Percentiles rank a stretch among this genome's conserved stretches.
phyloP scores from a whole-genome alignment of 1,140 invertebrate genomes.

The Ruditapes philippinarum region DNA sequence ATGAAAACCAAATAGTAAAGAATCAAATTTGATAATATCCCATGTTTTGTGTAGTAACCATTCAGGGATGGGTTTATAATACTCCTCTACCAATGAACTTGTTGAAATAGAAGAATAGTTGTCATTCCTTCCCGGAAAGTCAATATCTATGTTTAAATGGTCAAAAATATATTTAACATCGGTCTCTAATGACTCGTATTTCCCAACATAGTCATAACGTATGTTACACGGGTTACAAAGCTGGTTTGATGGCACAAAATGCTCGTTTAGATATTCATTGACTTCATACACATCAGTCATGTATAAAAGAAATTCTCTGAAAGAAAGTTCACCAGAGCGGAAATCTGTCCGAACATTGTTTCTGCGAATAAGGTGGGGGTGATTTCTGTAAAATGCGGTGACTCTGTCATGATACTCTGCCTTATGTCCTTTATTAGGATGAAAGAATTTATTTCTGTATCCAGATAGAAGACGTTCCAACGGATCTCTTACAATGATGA shows the following conservation, averaged over 20 bases:
- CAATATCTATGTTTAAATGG: conserved; percentile 21
- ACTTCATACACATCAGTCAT: neutral
- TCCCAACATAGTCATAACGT: conserved; percentile 45
- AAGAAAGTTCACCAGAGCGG: neutral
- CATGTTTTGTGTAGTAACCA: conserved; percentile 1
- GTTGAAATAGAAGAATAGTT: conserved; percentile 41
- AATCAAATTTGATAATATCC: conserved; percentile 20
- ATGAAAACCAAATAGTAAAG: neutral
- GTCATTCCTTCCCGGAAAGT: conserved; percentile 34
- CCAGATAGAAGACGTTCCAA: conserved; percentile 49
- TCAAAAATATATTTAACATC: conserved; percentile 40
- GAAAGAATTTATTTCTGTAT: conserved; percentile 48
- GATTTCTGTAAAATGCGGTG: neutral
- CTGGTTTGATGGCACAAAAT: conserved; percentile 16
- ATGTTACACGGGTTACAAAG: conserved; percentile 29
- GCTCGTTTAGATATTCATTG: conserved; percentile 44
- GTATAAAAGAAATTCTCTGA: conserved; percentile 39
- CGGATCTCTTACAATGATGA: conserved; percentile 46
- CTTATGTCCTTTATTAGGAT: conserved; percentile 9
- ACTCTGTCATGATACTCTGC: neutral
- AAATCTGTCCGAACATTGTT: neutral
- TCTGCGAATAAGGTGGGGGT: neutral
- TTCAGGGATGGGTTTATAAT: neutral
- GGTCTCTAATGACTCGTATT: conserved; percentile 20
- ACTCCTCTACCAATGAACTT: neutral